phyloP scores from a whole-genome alignment of 2,797 vertebrate genomes.

The Poeciliopsis gracilis region DNA sequence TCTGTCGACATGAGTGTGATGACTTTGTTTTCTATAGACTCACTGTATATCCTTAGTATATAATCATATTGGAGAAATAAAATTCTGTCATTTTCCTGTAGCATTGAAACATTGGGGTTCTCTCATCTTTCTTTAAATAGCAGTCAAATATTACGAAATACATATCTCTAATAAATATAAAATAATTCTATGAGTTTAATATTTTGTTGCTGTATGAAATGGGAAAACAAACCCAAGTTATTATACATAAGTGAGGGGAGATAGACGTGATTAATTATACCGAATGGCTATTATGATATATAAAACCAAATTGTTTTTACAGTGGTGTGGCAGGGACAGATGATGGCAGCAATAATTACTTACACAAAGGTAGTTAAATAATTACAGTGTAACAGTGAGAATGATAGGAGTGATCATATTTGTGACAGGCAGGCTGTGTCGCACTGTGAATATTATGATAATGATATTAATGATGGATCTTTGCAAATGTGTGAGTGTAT shows the following conservation, averaged over 20 bases:
- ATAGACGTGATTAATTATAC: slow-evolving; percentile 43
- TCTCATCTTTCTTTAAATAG: background rate
- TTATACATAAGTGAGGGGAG: slow-evolving; percentile 5
- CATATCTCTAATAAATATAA: background rate
- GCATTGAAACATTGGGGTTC: background rate
- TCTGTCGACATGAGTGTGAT: background rate
- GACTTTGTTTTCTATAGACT: background rate
- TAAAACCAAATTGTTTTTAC: slow-evolving; percentile 50
- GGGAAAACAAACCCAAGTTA: slow-evolving; percentile 13
- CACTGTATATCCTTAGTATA: background rate
- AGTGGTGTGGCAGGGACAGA: slow-evolving; percentile 54
- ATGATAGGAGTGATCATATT: slow-evolving; percentile 71
- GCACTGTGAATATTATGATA: slow-evolving; percentile 76
- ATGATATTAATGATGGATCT: slow-evolving; percentile 78
- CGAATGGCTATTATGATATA: slow-evolving; percentile 40
- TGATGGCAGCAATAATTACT: slow-evolving; percentile 45
- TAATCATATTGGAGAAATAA: slow-evolving; percentile 50
- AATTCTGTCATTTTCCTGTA: background rate
- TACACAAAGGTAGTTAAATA: slow-evolving; percentile 65
- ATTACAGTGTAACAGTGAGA: slow-evolving; percentile 64
- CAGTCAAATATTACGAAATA: background rate
- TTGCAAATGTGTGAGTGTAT: slow-evolving; percentile 61
- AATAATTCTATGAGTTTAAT: no score
- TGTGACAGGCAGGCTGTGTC: slow-evolving; percentile 70
- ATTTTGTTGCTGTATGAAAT: background rate